These are phyloP conservation scores for Cryptoprocta ferox DNA, from an alignment of 2,797 vertebrate species.

Conservation along the genomic window DNA sequence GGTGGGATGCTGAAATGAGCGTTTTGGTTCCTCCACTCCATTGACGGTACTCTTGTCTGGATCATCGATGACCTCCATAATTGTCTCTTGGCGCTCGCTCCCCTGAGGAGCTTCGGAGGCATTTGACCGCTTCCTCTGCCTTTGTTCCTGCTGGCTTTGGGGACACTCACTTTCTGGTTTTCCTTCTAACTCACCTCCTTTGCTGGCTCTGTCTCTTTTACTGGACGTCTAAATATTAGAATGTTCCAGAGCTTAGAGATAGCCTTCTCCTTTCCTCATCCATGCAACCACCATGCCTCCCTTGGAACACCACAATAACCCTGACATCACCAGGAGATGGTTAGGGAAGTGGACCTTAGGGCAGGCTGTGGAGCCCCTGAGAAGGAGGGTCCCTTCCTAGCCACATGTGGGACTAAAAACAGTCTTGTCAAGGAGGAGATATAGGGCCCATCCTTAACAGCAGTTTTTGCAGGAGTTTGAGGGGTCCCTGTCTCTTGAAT, in stretches of 20 bases:
- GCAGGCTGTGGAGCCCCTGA: background rate
- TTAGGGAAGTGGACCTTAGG: background rate
- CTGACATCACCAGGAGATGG: background rate
- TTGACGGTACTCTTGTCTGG: background rate
- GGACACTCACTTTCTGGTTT: background rate
- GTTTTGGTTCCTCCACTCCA: background rate
- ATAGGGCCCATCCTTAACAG: background rate
- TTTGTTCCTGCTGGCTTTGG: background rate
- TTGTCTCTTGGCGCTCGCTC: rapidly evolving
- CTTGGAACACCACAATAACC: background rate
- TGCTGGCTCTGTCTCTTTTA: background rate
- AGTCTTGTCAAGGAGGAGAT: background rate
- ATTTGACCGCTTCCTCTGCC: background rate
- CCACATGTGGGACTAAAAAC: background rate
- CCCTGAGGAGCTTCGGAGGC: background rate
- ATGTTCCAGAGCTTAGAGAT: background rate
- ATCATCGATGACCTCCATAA: background rate
- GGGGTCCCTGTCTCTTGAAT: background rate
- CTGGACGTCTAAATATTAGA: background rate
- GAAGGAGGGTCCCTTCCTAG: background rate
- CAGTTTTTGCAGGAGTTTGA: background rate
- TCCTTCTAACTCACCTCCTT: background rate
- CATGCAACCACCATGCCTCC: background rate
- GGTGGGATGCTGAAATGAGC: background rate
- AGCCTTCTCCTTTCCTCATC: background rate